These are phyloP conservation scores for Cheilosia grossa DNA, from an alignment of 2,888 invertebrate genomes.

Conservation along the genomic window DNA sequence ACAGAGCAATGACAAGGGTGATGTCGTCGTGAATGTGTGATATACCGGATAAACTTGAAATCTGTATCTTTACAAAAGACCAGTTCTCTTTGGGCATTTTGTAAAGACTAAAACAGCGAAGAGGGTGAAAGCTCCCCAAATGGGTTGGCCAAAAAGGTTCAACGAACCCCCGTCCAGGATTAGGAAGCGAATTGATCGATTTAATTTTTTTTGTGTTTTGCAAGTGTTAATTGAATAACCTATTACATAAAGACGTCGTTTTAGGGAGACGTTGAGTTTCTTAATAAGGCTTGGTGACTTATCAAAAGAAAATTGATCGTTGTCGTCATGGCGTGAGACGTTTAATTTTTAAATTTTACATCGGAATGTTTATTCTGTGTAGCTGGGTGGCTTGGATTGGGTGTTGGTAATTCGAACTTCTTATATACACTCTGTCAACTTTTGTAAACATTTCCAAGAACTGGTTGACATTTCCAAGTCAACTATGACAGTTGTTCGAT, in stretches of 20 bases:
- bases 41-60: slow-evolving; percentile 71
- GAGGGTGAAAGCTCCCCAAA: slow-evolving; percentile 62
- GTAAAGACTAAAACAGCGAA: neutral
- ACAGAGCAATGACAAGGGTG: slow-evolving; percentile 49
- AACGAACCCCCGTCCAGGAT: slow-evolving; percentile 2
- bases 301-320: neutral
- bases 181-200: slow-evolving; percentile 13
- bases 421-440: too few species aligned
- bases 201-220: neutral
- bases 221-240: slow-evolving; percentile 17
- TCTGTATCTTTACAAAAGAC: slow-evolving; percentile 51
- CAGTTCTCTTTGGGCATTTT: slow-evolving; percentile 34
- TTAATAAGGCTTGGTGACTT: too few species aligned
- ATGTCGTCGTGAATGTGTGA: neutral
- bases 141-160: slow-evolving; percentile 10
- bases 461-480: too few species aligned
- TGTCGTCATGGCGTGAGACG: too few species aligned
- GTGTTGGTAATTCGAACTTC: too few species aligned
- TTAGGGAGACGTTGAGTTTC: neutral
- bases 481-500: too few species aligned
- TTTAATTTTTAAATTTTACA: too few species aligned
- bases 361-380: too few species aligned
- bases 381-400: too few species aligned
- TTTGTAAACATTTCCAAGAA: too few species aligned
- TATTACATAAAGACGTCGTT: slow-evolving; percentile 1